A percentile compares a stretch with the other conserved stretches of the same genome.
These are phyloP conservation scores for Phataginus tetradactyla DNA, from an alignment of 2,797 vertebrate species.

Conservation along the genomic window DNA sequence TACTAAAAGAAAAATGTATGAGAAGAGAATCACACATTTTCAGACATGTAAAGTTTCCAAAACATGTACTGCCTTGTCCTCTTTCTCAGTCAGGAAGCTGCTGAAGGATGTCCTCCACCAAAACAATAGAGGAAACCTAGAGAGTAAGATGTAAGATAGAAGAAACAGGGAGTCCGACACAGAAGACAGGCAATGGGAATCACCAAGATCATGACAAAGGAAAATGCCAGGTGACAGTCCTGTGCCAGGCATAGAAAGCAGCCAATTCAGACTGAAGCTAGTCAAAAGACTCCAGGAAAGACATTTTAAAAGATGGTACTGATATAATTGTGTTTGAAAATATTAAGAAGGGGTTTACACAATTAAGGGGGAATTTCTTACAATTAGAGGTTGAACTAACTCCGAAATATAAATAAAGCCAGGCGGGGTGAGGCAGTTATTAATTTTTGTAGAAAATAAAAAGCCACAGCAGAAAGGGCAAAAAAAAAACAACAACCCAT, in stretches of 20 bases:
- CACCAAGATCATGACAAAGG: neutral
- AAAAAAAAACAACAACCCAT: neutral
- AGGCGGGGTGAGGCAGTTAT: neutral
- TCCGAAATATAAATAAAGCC: neutral
- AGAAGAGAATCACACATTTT: neutral
- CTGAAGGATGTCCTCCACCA: neutral
- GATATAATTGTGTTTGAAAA: neutral
- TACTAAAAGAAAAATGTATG: neutral
- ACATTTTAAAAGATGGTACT: neutral
- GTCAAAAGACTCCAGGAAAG: neutral
- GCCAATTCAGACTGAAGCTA: neutral
- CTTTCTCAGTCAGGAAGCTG: neutral
- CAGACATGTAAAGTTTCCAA: neutral
- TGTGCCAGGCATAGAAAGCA: neutral
- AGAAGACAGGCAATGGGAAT: neutral
- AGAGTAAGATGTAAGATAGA: neutral
- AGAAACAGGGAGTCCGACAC: neutral
- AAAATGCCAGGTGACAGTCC: neutral
- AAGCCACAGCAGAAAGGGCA: neutral
- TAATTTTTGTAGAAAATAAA: neutral
- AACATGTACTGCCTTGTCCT: neutral
- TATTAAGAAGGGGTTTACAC: neutral
- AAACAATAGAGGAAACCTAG: neutral
- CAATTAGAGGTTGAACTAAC: neutral
- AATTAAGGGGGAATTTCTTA: neutral